phyloP scores from a whole-genome alignment of 2,113 vertebrate genomes.

The Ondatra zibethicus region DNA sequence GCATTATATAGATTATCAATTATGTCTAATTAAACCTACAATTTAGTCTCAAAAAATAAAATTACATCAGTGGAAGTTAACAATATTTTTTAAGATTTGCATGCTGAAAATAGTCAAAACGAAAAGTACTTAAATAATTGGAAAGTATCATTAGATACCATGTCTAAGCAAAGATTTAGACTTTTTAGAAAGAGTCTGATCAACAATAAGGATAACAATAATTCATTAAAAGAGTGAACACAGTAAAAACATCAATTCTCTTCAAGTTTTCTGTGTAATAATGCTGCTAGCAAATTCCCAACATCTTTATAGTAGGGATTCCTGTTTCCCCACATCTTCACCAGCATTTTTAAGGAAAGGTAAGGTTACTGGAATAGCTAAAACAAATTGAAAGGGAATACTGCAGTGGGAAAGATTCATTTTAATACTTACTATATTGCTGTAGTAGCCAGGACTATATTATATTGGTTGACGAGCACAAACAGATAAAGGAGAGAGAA shows the following conservation, averaged over 20 bases:
- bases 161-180: background rate
- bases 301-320: background rate
- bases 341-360: background rate
- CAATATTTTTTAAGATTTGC: background rate
- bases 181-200: background rate
- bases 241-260: background rate
- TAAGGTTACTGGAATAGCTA: background rate
- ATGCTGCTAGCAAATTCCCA: background rate
- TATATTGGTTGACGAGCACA: background rate
- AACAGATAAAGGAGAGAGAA: background rate
- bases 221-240: background rate
- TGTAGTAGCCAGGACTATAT: background rate
- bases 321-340: background rate
- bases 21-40: background rate
- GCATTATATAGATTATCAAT: background rate
- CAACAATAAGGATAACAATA: background rate
- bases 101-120: background rate
- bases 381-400: background rate
- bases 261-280: background rate
- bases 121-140: background rate
- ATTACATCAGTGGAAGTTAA: background rate
- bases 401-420: background rate
- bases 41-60: background rate
- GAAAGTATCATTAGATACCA: background rate
- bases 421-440: background rate